These are phyloP conservation scores for Odontocerum albicorne DNA, from an alignment of 2,888 invertebrate species.

Conservation along the genomic window DNA sequence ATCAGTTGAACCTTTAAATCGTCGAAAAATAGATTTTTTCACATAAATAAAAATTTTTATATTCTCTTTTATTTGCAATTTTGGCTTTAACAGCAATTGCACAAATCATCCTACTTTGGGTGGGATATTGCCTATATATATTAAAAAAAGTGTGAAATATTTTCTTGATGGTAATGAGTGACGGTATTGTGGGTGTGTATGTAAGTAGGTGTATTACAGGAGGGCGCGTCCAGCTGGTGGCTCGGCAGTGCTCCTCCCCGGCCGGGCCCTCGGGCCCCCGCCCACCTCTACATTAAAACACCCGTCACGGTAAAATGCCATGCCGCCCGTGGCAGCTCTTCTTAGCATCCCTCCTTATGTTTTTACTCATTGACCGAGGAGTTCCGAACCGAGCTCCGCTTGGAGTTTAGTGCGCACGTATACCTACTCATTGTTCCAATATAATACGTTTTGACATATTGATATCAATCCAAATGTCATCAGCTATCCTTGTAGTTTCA, in stretches of 20 bases:
- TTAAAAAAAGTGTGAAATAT: too few relatives aligned
- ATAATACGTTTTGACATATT: background rate
- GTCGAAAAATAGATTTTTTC: too few relatives aligned
- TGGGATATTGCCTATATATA: too few relatives aligned
- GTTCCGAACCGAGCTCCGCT: background rate
- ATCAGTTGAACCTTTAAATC: too few relatives aligned
- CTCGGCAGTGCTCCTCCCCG: constrained; percentile 42
- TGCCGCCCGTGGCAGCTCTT: too few relatives aligned
- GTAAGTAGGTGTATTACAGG: constrained; percentile 27
- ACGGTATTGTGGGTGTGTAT: background rate
- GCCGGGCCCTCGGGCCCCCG: constrained; percentile 40
- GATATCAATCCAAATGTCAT: constrained; percentile 11
- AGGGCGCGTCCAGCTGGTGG: constrained; percentile 32
- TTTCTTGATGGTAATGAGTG: background rate
- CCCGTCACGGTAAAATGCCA: constrained; percentile 33
- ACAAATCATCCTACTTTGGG: too few relatives aligned
- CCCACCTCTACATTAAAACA: constrained; percentile 35
- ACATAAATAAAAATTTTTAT: too few relatives aligned
- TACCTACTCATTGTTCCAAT: background rate
- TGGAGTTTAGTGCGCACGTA: background rate
- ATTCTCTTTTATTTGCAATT: too few relatives aligned
- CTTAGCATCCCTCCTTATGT: constrained; percentile 1
- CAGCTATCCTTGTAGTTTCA: too few relatives aligned
- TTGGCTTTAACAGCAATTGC: too few relatives aligned
- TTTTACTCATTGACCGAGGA: background rate